Conservation (phyloP, 1,140 invertebrate genomes). For the Andricus grossulariae region DNA sequence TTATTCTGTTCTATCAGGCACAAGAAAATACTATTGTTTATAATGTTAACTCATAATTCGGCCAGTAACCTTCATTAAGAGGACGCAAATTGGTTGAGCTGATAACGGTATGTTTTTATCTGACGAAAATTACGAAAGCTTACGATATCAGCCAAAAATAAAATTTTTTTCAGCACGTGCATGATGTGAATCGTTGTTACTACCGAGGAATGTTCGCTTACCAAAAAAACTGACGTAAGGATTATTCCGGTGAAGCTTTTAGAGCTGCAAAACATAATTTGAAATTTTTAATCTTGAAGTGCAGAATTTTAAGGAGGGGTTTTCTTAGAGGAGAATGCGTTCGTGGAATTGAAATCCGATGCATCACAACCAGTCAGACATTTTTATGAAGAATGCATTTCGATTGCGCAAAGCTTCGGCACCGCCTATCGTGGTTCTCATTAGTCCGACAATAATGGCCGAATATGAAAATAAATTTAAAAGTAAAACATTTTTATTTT, state of each 20-base stretch:
- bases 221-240: not conserved
- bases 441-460: constrained; percentile 6
- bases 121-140: constrained; percentile 16
- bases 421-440: constrained; percentile 23
- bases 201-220: not conserved
- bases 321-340: not conserved
- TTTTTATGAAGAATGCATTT: constrained; percentile 25
- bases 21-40: too few species aligned
- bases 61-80: too few species aligned
- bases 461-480: not conserved
- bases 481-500: not conserved
- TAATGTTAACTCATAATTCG: too few species aligned
- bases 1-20: too few species aligned
- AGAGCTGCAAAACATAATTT: not conserved
- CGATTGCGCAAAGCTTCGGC: constrained; percentile 6
- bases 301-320: not conserved
- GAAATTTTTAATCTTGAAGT: too few species aligned
- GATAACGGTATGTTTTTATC: constrained; percentile 4
- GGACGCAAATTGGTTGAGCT: not conserved
- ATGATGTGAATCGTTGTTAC: not conserved
- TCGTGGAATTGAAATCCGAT: constrained; percentile 5
- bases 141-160: constrained; percentile 22
- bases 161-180: constrained; percentile 1
- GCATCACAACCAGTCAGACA: not conserved
- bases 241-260: not conserved